phyloP scores from a whole-genome alignment of 2,888 invertebrate species.

The Hyposoter didymator region DNA sequence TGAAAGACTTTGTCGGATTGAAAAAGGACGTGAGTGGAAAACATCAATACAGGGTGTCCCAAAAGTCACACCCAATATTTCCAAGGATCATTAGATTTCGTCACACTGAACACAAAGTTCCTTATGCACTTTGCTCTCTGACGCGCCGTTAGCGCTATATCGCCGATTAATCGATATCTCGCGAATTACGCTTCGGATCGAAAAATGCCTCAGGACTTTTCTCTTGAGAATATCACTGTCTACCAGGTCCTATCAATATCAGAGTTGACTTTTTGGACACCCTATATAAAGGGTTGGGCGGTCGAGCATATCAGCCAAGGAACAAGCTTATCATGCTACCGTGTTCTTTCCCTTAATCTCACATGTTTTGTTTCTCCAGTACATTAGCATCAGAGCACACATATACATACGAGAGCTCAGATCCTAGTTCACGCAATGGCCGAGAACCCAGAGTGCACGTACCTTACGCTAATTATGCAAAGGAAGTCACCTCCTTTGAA shows the following conservation, averaged over 20 bases:
- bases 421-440: conserved; percentile 8
- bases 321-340: conserved; percentile 22
- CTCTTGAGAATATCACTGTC: not conserved
- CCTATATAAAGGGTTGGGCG: not conserved
- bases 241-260: not conserved
- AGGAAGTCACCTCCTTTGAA: conserved; percentile 58
- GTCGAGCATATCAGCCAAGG: not conserved
- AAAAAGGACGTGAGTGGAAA: no score
- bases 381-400: not conserved
- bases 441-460: conserved; percentile 32
- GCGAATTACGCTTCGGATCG: not conserved
- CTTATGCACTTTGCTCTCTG: not conserved
- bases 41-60: not conserved
- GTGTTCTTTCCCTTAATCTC: conserved; percentile 24
- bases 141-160: not conserved
- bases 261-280: not conserved
- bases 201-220: not conserved
- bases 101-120: not conserved
- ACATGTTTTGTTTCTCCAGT: conserved; percentile 22
- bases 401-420: not conserved
- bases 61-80: not conserved
- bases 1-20: not conserved
- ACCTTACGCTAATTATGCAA: conserved; percentile 63
- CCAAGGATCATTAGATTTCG: not conserved
- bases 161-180: not conserved